These are phyloP conservation scores for Vanacampus margaritifer DNA, from an alignment of 2,113 vertebrate genomes.

Conservation along the genomic window DNA sequence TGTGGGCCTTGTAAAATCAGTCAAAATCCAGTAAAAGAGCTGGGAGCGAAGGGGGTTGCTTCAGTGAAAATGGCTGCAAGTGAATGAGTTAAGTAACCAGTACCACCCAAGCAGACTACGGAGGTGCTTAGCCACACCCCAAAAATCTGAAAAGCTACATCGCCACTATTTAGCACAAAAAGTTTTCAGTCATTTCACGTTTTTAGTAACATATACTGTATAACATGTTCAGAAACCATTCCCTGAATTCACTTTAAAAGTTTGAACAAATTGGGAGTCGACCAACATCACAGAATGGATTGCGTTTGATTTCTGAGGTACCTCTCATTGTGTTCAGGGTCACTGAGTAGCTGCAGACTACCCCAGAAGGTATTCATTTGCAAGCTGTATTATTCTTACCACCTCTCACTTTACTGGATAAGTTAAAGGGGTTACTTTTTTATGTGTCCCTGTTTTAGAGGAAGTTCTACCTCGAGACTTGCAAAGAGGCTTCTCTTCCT, in stretches of 20 bases:
- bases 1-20: too few relatives aligned
- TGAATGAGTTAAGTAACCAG: too few relatives aligned
- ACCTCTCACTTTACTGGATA: neutral
- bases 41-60: too few relatives aligned
- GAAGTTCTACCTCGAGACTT: neutral
- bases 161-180: too few relatives aligned
- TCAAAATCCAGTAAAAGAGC: too few relatives aligned
- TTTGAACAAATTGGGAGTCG: too few relatives aligned
- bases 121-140: too few relatives aligned
- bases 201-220: too few relatives aligned
- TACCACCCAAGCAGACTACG: too few relatives aligned
- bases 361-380: neutral
- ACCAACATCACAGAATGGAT: neutral
- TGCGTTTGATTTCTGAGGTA: neutral
- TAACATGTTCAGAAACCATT: neutral
- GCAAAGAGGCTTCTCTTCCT: conserved; percentile 2
- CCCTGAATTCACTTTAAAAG: neutral
- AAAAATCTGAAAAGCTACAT: too few relatives aligned
- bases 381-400: neutral
- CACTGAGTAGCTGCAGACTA: neutral
- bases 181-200: too few relatives aligned
- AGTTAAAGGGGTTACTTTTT: neutral
- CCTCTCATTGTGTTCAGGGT: neutral
- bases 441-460: conserved; percentile 1
- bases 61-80: too few relatives aligned